Evolutionary conservation across 92 coral and sea anemone genomes (phyloP), one percentile per base, ranked within the genome.

Genomic region (Pocillopora meandrina): DNA sequence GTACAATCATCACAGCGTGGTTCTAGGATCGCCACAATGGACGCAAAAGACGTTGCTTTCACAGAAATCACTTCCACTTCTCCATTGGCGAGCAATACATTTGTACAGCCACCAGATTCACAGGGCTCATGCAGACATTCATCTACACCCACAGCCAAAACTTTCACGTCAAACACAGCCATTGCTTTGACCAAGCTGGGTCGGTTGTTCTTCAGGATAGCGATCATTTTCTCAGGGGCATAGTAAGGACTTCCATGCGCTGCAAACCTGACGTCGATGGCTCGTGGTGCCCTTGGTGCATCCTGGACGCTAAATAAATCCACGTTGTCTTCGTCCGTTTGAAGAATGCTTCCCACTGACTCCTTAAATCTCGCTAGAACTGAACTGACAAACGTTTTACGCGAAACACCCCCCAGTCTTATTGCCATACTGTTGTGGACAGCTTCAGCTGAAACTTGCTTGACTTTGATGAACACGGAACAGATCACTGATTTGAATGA

Each of bases 221-320:
- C 93, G 33, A 90, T 76, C 86, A 96, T 74, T 70, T 89, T 88
- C 80, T 94, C 99, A 0, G 98, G 97, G n/a, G 92, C 77, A 73
- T 94, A 96, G 76, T 96, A 96, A 1, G 99, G 99, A 68, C 99
- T 96, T 0, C 99, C 99, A 78, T 96, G 99, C 16, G 98, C 99
- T 8, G 97, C 98, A 19, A 96, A 91, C 19, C 98, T 90, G 18
- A 96, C 91, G 85, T 96, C 98, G 21, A 93, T 78, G 52, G 88
- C 90, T 47, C 42, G n/a, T 1, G 71, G 71, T 11, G 69, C 72
- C 74, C 87, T 83, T 12, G 88, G 82, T 13, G 90, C 95, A 33
- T 72, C 83, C 72, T 96, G 98, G 13, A 96, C 87, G 82, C 99
- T 91, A 65, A 96, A 94, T n/a, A 96, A 81, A 67, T 94, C 97